Conservation (phyloP, 64 coral and sea anemone species). For the Acropora tenuis region DNA sequence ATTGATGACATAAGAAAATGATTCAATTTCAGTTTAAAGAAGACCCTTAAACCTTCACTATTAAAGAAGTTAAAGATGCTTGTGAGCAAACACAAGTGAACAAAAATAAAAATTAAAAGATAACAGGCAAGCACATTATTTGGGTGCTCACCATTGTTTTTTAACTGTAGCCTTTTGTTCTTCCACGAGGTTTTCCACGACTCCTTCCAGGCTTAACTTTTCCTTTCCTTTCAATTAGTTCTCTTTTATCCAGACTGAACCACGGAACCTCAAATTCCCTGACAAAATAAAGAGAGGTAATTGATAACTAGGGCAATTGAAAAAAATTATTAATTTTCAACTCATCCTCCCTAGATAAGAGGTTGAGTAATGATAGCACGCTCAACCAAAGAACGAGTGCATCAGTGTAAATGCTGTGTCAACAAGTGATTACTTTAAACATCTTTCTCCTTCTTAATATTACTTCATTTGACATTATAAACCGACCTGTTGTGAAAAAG, state of each 20-base stretch:
- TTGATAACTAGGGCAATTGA: neutral
- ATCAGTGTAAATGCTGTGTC: too few species aligned
- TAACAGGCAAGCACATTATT: too few species aligned
- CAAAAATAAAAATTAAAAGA: too few species aligned
- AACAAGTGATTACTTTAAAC: too few species aligned
- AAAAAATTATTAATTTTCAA: neutral
- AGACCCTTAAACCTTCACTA: neutral
- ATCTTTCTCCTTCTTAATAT: too few species aligned
- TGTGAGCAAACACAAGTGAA: too few species aligned
- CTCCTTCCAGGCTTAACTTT: constrained; percentile 49
- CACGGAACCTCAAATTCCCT: constrained; percentile 99
- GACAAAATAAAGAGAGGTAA: constrained; percentile 9
- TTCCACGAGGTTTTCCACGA: constrained; percentile 62
- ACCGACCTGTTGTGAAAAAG: constrained; percentile 81
- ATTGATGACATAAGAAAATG: neutral
- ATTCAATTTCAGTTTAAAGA: neutral
- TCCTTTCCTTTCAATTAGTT: constrained; percentile 86
- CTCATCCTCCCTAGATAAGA: neutral
- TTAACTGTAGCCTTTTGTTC: constrained; percentile 26
- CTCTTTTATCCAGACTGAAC: constrained; percentile 97
- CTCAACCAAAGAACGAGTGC: too few species aligned
- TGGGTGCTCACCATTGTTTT: neutral
- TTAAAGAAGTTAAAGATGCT: too few species aligned
- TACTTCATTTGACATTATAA: neutral
- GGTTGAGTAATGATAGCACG: too few species aligned